Base-by-base conservation (phyloP, 2,113 vertebrate genomes). In the Delphinapterus leucas region DNA sequence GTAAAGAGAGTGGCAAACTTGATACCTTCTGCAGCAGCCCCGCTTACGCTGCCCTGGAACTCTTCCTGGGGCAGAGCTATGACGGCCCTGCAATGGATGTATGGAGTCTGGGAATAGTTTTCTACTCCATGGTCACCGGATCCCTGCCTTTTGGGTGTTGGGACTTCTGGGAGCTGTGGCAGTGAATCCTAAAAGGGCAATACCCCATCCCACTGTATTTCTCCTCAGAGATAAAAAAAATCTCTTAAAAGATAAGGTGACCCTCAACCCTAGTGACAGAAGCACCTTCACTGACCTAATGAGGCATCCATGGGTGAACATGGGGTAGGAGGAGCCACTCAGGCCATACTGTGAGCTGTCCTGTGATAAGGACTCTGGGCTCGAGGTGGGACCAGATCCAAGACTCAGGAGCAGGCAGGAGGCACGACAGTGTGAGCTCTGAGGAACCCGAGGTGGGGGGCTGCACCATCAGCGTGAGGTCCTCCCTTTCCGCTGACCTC, bases 241-340 rank as follows among this genome's bases (percentile, higher is more conserved):
- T 55, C 53, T 55, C 5, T 55, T 55, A 55, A 55, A 55, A 55
- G 14, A 49, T 15, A 49, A 20, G 18, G 6, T 55, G 17, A 20
- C 53, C 53, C 53, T 20, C 18, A 99, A 99, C 95, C 99, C 99
- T 53, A 98, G 98, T 85, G 99, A 99, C 96, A 98, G 99, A 97
- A 98, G 98, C 96, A 99, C 98, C 97, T 98, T 99, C 11, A 99
- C 99, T 99, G 99, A 99, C 98, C 99, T 99, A 95, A 99, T 99
- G 99, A 99, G 98, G 98, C 99, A 99, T 97, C 98, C 98, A 67
- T 99, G 99, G 99, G 99, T 99, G 99, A 99, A 99, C 93, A 99
- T 99, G 77, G 99, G 99, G 61, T 94, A 99, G 99, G 99, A 99
- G 84, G 99, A 99, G 4, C 99, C 99, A 96, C 98, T 99, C 58